Evolutionary conservation across 2,888 invertebrate species (phyloP), one percentile per base, ranked within the genome.

Genomic region (Noctua pronuba): DNA sequence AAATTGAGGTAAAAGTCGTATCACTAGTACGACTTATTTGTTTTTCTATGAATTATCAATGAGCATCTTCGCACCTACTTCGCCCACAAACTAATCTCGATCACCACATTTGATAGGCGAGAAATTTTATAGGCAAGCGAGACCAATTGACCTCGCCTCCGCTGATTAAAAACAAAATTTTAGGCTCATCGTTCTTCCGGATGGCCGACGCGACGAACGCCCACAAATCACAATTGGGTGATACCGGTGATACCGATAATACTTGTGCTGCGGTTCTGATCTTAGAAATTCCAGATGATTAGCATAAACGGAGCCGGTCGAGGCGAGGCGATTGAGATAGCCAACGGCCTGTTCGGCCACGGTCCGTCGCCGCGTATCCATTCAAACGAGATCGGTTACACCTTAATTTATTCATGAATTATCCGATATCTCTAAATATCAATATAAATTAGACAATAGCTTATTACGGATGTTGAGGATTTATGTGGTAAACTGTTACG

Each of bases 161-260:
- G 89, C 89, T 90, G 89, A 90, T 92, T 89, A 90, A 89, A 90
- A 86, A 84, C 77, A 84, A 77, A 84, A 90, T 89, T 90, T 92
- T 88, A 79, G 86, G 89, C 89, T 89, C 92, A 92, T 93, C 92
- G 87, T 83, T 94, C 92, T 95, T 95, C 94, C 94, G 93, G 92
- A 88, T 83, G 80, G 77, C 79, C 77, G 77, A 90, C 92, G 91
- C 44, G 70, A 46, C 46, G 67, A 65, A 41, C 65, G 44, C 92
- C 92, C 90, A 94, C 94, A 92, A 91, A 93, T 92, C 92, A 92
- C 88, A 87, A 86, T 90, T 90, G 86, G 83, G 88, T 86, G 88
- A 89, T 92, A 89, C 88, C 84, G 83, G 88, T 86, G 88, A 89
- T 92, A 89, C 88, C 85, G 88, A 91, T 90, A 91, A 84, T 88